A percentile compares a stretch with the other conserved stretches of the same genome.
Evolutionary conservation across 2,888 invertebrate species (phyloP).

Genomic region (Ectemnius lituratus): DNA sequence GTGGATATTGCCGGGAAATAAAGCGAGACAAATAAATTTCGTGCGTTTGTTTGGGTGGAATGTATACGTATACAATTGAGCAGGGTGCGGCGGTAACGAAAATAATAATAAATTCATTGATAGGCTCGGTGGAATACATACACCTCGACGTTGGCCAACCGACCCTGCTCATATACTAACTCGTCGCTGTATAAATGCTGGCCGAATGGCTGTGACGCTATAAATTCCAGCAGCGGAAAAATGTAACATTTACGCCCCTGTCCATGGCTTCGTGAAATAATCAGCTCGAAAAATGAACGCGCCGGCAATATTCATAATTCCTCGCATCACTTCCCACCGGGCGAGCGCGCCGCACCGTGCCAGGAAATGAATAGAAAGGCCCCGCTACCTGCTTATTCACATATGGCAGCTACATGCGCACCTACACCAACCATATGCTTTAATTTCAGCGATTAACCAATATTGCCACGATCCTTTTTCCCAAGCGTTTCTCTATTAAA

Average conservation of each 20-base stretch:
- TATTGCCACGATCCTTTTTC: no score
- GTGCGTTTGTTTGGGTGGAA: constrained; percentile 30
- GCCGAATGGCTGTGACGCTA: neutral
- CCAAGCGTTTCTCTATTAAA: no score
- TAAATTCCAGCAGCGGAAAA: neutral
- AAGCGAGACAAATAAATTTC: constrained; percentile 50
- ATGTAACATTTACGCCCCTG: neutral
- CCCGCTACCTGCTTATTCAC: no score
- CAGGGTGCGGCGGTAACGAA: constrained; percentile 26
- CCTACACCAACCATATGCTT: no score
- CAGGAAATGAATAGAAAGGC: constrained; percentile 1
- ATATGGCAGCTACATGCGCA: no score
- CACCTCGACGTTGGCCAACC: neutral
- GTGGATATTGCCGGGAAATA: constrained; percentile 42
- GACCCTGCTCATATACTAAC: neutral
- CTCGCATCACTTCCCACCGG: neutral
- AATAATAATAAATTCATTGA: constrained; percentile 41
- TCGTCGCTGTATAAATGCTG: constrained; percentile 3
- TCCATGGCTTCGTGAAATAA: neutral
- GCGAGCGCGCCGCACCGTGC: neutral
- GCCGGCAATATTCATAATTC: no score
- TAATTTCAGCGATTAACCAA: no score
- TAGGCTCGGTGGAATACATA: neutral
- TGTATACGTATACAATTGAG: constrained; percentile 19
- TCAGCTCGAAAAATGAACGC: constrained; percentile 6